Evolutionary conservation across 1,140 invertebrate genomes (phyloP).

Genomic region (Spodoptera frugiperda): DNA sequence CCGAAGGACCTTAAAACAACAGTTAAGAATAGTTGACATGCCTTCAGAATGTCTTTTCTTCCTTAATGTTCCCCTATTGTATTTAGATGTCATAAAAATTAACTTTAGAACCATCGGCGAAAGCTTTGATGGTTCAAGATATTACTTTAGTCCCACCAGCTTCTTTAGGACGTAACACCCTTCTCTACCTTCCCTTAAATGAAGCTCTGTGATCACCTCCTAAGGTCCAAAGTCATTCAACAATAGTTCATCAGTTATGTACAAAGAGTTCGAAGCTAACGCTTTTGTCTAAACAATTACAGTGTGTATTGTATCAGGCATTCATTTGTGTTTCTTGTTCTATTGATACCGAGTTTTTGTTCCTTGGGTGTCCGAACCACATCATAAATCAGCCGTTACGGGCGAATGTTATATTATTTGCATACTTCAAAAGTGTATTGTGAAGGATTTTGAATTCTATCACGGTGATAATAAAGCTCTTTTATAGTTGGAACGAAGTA

Average conservation of each 20-base stretch:
- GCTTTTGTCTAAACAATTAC: slow-evolving; percentile 84
- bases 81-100: slow-evolving; percentile 80
- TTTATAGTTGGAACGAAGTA: slow-evolving; percentile 34
- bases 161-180: slow-evolving; percentile 40
- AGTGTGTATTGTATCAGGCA: slow-evolving; percentile 76
- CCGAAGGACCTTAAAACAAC: slow-evolving; percentile 74
- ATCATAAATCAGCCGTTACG: slow-evolving; percentile 80
- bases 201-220: slow-evolving; percentile 31
- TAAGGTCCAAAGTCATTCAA: slow-evolving; percentile 51
- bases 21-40: slow-evolving; percentile 66
- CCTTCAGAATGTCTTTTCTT: slow-evolving; percentile 73
- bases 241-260: slow-evolving; percentile 33
- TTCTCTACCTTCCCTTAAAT: slow-evolving; percentile 25
- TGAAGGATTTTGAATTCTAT: slow-evolving; percentile 55
- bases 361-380: slow-evolving; percentile 76
- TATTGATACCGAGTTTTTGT: slow-evolving; percentile 79
- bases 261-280: background rate
- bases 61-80: slow-evolving; percentile 71
- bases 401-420: slow-evolving; percentile 46
- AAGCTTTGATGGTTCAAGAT: slow-evolving; percentile 78
- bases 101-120: slow-evolving; percentile 77
- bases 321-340: slow-evolving; percentile 83
- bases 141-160: slow-evolving; percentile 51
- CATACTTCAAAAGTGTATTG: slow-evolving; percentile 31
- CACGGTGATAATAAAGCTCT: slow-evolving; percentile 17